These are phyloP conservation scores for Notodonta dromedarius DNA, from an alignment of 2,888 invertebrate species.

Conservation along the genomic window DNA sequence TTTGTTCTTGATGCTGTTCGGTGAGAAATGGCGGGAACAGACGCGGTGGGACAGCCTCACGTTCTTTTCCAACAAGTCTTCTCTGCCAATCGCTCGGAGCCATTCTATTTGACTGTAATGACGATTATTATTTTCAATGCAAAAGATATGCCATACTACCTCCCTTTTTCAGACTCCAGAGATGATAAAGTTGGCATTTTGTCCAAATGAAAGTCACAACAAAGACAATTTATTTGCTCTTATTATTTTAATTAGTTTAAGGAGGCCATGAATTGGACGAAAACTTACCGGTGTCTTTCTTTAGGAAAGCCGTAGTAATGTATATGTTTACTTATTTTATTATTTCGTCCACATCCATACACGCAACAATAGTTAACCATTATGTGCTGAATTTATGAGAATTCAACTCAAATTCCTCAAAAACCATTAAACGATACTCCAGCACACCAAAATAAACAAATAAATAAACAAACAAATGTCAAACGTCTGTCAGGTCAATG, in stretches of 20 bases:
- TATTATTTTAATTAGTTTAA: too few relatives aligned
- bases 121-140: neutral
- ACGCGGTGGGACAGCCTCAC: conserved; percentile 55
- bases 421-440: neutral
- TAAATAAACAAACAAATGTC: too few relatives aligned
- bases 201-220: too few relatives aligned
- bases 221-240: too few relatives aligned
- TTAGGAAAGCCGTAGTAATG: conserved; percentile 72
- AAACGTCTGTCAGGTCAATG: too few relatives aligned
- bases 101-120: conserved; percentile 61
- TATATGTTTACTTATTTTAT: conserved; percentile 64
- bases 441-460: neutral
- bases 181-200: neutral
- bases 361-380: conserved; percentile 80
- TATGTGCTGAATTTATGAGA: neutral
- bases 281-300: conserved; percentile 60
- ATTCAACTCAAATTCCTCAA: neutral
- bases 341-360: conserved; percentile 67
- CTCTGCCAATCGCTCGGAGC: conserved; percentile 62
- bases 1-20: conserved; percentile 60
- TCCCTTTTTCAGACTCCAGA: neutral
- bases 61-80: conserved; percentile 56
- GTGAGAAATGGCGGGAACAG: conserved; percentile 71
- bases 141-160: neutral
- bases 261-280: neutral